A percentile compares a stretch with the other conserved stretches of the same genome.
phyloP scores from a whole-genome alignment of 2,113 vertebrate genomes.

The Zosterops pallidus region DNA sequence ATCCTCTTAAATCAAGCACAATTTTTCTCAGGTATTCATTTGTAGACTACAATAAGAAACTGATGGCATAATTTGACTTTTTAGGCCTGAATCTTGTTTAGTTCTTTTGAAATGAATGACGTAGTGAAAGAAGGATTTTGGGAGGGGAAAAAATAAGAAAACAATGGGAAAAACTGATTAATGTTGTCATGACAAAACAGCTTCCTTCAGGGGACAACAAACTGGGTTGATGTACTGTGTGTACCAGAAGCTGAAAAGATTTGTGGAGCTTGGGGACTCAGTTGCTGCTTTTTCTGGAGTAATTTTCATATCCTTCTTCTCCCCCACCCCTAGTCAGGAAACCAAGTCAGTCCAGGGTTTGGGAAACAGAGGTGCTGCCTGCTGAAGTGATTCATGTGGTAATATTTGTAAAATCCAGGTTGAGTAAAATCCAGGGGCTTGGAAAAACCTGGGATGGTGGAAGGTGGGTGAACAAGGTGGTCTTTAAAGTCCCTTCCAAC shows the following conservation, averaged over 20 bases:
- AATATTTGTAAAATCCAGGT: not conserved
- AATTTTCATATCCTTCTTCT: not conserved
- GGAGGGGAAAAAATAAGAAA: not conserved
- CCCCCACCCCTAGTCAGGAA: not conserved
- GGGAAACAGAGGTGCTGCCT: not conserved
- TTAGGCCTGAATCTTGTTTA: not conserved
- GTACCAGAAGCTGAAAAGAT: not conserved
- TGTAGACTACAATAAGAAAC: not conserved
- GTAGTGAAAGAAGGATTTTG: not conserved
- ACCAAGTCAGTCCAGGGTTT: not conserved
- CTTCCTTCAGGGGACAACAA: constrained; percentile 36
- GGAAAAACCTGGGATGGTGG: not conserved
- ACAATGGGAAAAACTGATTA: not conserved
- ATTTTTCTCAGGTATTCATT: not conserved
- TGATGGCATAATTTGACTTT: not conserved
- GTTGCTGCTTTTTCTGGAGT: not conserved
- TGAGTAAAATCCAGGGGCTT: not conserved
- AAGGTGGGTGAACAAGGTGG: not conserved
- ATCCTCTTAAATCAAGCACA: not conserved
- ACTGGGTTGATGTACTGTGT: not conserved
- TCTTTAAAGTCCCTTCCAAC: not conserved
- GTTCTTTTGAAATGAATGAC: not conserved
- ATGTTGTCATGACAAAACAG: not conserved
- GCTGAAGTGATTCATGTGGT: not conserved
- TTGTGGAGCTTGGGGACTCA: not conserved